A percentile compares a stretch with the other conserved stretches of the same genome.
phyloP scores from a whole-genome alignment of 1,140 invertebrate genomes.

The Parasteatoda tepidariorum region DNA sequence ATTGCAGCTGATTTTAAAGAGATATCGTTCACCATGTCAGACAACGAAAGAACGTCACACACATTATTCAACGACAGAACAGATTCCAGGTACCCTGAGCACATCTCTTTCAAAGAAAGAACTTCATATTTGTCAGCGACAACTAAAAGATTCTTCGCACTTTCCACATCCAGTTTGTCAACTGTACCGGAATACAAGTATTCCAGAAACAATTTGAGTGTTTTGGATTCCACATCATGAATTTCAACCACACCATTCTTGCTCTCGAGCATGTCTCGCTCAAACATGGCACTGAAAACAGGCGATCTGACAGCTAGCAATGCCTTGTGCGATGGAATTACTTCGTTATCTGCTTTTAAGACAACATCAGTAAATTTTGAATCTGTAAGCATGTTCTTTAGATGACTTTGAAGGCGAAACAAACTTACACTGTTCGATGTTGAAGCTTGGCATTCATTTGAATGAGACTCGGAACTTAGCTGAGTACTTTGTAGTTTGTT shows the following conservation, averaged over 20 bases:
- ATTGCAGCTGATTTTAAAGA: background rate
- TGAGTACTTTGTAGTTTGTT: no score
- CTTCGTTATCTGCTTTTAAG: constrained; percentile 62
- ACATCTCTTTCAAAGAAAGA: background rate
- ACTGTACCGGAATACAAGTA: background rate
- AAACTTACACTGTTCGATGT: no score
- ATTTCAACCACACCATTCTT: background rate
- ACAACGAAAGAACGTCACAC: background rate
- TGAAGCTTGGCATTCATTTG: no score
- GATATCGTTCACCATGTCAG: background rate
- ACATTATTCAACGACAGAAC: background rate
- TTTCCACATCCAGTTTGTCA: background rate
- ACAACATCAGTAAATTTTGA: constrained; percentile 66
- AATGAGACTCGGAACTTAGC: no score
- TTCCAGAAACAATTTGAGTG: background rate
- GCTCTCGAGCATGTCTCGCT: constrained; percentile 56
- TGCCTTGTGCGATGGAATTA: constrained; percentile 66
- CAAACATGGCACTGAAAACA: constrained; percentile 68
- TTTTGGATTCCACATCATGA: background rate
- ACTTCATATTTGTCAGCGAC: background rate
- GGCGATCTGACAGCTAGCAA: constrained; percentile 66
- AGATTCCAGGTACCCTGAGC: background rate
- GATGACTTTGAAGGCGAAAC: no score
- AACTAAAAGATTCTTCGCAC: background rate
- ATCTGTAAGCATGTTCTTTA: no score